phyloP scores from a whole-genome alignment of 2,797 vertebrate species.

The Sparus aurata region DNA sequence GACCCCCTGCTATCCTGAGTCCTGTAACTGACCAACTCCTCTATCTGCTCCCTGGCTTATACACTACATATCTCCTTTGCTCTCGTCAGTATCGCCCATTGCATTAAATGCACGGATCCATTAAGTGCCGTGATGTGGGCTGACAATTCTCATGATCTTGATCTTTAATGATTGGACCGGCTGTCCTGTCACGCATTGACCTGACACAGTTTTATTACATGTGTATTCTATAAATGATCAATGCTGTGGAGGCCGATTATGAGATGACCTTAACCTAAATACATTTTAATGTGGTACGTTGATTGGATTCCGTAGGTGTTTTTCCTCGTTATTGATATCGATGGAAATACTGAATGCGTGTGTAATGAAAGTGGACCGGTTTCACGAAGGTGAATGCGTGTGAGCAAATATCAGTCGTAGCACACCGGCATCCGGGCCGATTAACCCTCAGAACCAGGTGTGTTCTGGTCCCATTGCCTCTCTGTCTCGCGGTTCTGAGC shows the following conservation, averaged over 20 bases:
- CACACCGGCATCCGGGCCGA: too few relatives aligned
- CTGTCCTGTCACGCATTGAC: background rate
- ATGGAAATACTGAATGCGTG: conserved; percentile 1
- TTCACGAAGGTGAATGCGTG: background rate
- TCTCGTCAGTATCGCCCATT: too few relatives aligned
- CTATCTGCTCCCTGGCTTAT: too few relatives aligned
- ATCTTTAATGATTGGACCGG: conserved; percentile 12
- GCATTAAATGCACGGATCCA: too few relatives aligned
- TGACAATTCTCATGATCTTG: background rate
- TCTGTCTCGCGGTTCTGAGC: too few relatives aligned
- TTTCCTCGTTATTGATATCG: conserved; percentile 7
- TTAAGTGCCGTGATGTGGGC: too few relatives aligned
- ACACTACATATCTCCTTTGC: too few relatives aligned
- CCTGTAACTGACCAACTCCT: too few relatives aligned
- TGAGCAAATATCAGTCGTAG: background rate
- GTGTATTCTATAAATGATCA: conserved; percentile 23
- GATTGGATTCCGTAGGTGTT: background rate
- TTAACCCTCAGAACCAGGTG: too few relatives aligned
- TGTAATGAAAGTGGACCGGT: background rate
- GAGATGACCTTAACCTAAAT: conserved; percentile 16
- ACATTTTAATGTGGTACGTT: conserved; percentile 9
- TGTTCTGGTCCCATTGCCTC: too few relatives aligned
- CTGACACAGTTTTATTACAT: background rate
- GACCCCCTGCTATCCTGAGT: too few relatives aligned
- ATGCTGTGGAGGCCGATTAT: background rate